These are phyloP conservation scores for Melinaea marsaeus DNA, from an alignment of 2,888 invertebrate genomes.

Conservation along the genomic window DNA sequence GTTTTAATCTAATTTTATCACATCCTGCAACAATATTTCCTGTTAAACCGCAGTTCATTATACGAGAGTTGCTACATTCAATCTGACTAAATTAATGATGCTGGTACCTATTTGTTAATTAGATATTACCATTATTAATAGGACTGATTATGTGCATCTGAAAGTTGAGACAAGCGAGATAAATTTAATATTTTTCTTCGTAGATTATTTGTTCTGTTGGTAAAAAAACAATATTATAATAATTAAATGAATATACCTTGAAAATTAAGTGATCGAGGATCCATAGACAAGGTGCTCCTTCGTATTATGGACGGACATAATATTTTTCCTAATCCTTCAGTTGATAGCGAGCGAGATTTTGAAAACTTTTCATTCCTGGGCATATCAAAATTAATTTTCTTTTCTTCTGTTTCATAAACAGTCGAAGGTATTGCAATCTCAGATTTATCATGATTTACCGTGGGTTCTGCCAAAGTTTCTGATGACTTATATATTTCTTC, in stretches of 20 bases:
- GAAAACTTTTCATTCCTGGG: conserved; percentile 15
- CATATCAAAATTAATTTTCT: conserved; percentile 2
- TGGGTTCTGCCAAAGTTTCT: background rate
- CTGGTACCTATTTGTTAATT: conserved; percentile 34
- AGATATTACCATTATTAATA: conserved; percentile 30
- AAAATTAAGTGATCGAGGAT: conserved; percentile 41
- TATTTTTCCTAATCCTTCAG: conserved; percentile 37
- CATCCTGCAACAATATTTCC: conserved; percentile 67
- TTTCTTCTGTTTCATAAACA: conserved; percentile 7
- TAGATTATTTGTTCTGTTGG: too few relatives aligned
- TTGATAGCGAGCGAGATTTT: conserved; percentile 12
- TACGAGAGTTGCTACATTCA: conserved; percentile 30
- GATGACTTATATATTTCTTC: conserved; percentile 22
- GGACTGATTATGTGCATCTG: background rate
- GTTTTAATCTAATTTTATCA: conserved; percentile 65
- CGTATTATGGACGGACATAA: conserved; percentile 46
- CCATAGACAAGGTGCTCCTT: conserved; percentile 56
- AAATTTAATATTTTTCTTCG: too few relatives aligned
- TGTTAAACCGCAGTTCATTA: conserved; percentile 52
- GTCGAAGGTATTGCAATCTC: background rate
- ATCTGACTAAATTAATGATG: conserved; percentile 42
- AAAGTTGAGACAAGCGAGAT: background rate
- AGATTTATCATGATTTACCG: background rate
- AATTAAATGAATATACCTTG: conserved; percentile 37
- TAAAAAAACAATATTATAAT: background rate